Conservation (phyloP, 2,797 vertebrate species). For the Peromyscus nudipes region DNA sequence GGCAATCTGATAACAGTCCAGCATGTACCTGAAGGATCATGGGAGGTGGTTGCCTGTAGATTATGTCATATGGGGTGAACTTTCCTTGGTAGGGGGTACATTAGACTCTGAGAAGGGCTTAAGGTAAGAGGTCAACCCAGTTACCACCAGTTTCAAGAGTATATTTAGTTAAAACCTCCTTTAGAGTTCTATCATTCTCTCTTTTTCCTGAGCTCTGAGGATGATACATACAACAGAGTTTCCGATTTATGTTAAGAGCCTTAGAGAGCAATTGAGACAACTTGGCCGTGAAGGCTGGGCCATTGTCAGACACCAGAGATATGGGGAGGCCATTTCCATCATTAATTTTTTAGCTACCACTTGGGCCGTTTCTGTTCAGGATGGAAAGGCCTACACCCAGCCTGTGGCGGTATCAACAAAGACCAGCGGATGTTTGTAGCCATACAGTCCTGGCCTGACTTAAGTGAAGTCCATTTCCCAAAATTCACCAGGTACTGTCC, state of each 20-base stretch:
- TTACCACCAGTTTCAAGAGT: background rate
- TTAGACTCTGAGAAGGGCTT: background rate
- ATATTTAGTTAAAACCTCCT: background rate
- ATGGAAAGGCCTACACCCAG: background rate
- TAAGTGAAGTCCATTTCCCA: background rate
- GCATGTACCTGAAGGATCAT: background rate
- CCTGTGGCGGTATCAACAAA: background rate
- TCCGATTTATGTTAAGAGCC: background rate
- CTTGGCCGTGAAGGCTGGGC: background rate
- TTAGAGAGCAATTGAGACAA: background rate
- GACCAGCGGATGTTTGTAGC: background rate
- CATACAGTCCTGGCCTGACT: background rate
- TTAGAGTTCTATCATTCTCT: background rate
- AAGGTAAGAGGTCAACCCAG: background rate
- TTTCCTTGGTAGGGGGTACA: background rate
- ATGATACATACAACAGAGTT: background rate
- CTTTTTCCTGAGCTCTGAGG: background rate
- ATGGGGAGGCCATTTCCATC: background rate
- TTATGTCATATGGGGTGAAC: background rate
- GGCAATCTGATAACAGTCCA: background rate
- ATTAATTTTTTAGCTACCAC: background rate
- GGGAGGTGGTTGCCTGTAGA: background rate
- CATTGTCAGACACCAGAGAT: background rate
- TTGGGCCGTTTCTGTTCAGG: background rate
- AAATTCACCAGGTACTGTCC: background rate